Evolutionary conservation across 2,113 vertebrate genomes (phyloP).

Genomic region (Pituophis catenifer): DNA sequence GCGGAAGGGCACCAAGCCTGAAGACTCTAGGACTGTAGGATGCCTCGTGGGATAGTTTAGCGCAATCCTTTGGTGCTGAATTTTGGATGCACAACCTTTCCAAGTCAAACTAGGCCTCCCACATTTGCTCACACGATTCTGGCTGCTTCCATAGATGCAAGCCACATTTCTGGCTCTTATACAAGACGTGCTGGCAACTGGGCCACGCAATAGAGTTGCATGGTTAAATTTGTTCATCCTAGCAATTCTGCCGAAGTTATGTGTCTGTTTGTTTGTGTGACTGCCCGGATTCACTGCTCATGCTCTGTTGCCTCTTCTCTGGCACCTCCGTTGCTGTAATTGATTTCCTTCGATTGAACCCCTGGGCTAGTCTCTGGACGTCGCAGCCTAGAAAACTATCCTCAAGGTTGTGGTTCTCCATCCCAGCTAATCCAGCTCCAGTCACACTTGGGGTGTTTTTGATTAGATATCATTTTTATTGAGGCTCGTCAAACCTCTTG

Average conservation of each 20-base stretch:
- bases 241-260: background rate
- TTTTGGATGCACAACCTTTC: background rate
- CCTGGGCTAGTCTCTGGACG: background rate
- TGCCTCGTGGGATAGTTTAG: background rate
- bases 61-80: background rate
- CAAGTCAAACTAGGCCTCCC: background rate
- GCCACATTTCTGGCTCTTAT: background rate
- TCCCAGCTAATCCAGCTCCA: background rate
- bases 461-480: background rate
- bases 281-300: background rate
- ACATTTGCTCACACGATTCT: background rate
- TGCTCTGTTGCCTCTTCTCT: background rate
- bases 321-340: background rate
- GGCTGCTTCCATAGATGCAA: background rate
- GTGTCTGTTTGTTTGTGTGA: background rate
- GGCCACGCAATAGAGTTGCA: background rate
- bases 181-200: background rate
- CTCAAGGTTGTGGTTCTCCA: background rate
- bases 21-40: background rate
- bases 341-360: background rate
- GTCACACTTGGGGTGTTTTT: background rate
- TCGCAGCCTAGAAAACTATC: background rate
- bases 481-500: too few relatives aligned
- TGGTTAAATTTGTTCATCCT: background rate
- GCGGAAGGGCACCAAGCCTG: background rate